A percentile compares a stretch with the other conserved stretches of the same genome.
Conservation (phyloP, 2,888 invertebrate genomes). For the Sylvicola fuscatus region DNA sequence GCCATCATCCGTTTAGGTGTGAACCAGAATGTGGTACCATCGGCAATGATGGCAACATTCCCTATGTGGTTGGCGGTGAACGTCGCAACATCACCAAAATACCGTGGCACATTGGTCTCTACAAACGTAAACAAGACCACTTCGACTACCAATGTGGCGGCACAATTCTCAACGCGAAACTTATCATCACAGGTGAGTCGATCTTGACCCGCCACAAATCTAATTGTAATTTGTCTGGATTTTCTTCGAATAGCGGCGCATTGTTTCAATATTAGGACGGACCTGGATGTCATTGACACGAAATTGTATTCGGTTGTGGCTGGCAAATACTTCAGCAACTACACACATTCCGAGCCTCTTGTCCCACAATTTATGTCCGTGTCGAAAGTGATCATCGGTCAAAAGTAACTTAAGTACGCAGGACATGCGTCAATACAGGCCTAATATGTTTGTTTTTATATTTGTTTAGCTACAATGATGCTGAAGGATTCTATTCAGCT, state of each 20-base stretch:
- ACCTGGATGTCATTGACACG: neutral
- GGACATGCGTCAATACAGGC: too few relatives aligned
- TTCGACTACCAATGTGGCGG: slow-evolving; percentile 12
- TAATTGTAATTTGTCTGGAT: too few relatives aligned
- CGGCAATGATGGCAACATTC: slow-evolving; percentile 1
- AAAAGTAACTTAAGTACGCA: slow-evolving; percentile 3
- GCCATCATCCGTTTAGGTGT: slow-evolving; percentile 11
- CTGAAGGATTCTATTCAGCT: slow-evolving; percentile 10
- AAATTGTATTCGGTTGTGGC: slow-evolving; percentile 4
- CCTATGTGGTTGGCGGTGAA: slow-evolving; percentile 7
- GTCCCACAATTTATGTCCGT: slow-evolving; percentile 7
- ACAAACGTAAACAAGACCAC: neutral
- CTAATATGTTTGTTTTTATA: neutral
- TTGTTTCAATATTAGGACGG: slow-evolving; percentile 7
- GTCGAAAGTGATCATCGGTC: slow-evolving; percentile 5
- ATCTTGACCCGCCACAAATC: too few relatives aligned
- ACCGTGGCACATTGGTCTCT: slow-evolving; percentile 17
- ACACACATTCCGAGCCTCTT: slow-evolving; percentile 5
- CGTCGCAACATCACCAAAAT: slow-evolving; percentile 7
- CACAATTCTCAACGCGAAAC: slow-evolving; percentile 13
- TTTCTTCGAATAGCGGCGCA: slow-evolving; percentile 8
- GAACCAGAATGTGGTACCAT: slow-evolving; percentile 13
- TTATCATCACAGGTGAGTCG: slow-evolving; percentile 12
- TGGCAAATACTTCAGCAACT: slow-evolving; percentile 7
- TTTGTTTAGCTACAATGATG: slow-evolving; percentile 9